Evolutionary conservation across 2,888 invertebrate genomes (phyloP), one percentile per base, ranked within the genome.

Genomic region (Tenthredo livida): DNA sequence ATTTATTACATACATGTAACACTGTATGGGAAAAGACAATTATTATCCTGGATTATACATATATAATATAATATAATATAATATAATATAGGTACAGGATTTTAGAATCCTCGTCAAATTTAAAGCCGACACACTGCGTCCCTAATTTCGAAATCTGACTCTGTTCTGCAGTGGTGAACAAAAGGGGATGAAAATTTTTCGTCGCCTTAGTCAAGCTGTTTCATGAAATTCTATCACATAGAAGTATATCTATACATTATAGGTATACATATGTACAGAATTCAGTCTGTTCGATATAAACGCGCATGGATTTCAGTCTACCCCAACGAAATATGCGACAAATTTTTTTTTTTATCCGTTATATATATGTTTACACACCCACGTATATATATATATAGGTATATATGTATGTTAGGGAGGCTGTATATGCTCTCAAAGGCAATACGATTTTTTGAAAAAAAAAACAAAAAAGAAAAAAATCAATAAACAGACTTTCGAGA

Each of bases 251-350:
- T 47, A 47, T 47, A 47, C 15, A 29, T 29, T 29, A 29, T n/a
- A 50, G 17, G 50, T 77, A 77, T 77, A 77, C 54, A 43, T 77
- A 77, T n/a, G 33, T 77, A 50, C 29, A 77, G 54, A 77, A 77
- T 54, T 50, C 17, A 17, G 9, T 29, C 29, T 77, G 50, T 77
- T 54, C 77, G 7, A 77, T 54, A 77, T 77, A 50, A 50, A 77
- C 77, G 77, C 47, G 12, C 54, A 77, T 77, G 72, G 40, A 73
- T 73, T 73, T 43, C 43, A n/a, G 21, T 43, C 15, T 10, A 9
- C 6, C 17, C 1, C 65, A 9, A 77, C 50, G 75, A 77, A 77
- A 47, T 47, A 77, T 54, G 77, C 47, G 77, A 54, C 29, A 17
- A 17, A 77, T 21, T 7, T 37, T 37, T 37, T 72, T 47, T 43